Evolutionary conservation across 2,888 invertebrate species (phyloP).

Genomic region (Folsomia manolachei): DNA sequence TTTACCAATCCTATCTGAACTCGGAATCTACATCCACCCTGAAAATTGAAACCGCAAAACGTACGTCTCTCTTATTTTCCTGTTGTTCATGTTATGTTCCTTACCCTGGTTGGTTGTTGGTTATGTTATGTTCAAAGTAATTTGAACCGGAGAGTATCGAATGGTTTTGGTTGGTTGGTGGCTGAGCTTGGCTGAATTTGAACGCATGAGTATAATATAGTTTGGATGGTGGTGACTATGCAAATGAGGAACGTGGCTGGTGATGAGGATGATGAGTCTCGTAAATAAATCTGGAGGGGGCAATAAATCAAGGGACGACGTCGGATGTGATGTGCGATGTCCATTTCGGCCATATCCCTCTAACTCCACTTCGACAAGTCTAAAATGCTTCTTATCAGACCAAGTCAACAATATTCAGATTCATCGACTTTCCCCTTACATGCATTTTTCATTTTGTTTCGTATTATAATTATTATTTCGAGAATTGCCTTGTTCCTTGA

Average conservation of each 20-base stretch:
- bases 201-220: background rate
- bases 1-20: too few relatives aligned
- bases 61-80: background rate
- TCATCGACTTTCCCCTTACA: background rate
- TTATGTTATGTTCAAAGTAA: background rate
- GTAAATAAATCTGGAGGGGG: background rate
- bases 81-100: too few relatives aligned
- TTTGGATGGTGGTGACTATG: background rate
- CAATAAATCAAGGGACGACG: background rate
- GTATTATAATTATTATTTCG: background rate
- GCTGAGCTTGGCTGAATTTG: too few relatives aligned
- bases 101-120: too few relatives aligned
- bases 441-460: too few relatives aligned
- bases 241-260: background rate
- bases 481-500: too few relatives aligned
- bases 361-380: too few relatives aligned
- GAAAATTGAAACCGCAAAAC: background rate
- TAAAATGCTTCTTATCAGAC: too few relatives aligned
- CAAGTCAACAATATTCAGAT: too few relatives aligned
- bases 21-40: background rate
- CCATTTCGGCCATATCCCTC: background rate
- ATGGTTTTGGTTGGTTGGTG: background rate
- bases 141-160: background rate
- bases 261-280: background rate
- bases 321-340: background rate